Percentiles rank a stretch among this genome's conserved stretches.
Conservation (phyloP, 2,797 vertebrate species). For the Eleutherodactylus coqui region DNA sequence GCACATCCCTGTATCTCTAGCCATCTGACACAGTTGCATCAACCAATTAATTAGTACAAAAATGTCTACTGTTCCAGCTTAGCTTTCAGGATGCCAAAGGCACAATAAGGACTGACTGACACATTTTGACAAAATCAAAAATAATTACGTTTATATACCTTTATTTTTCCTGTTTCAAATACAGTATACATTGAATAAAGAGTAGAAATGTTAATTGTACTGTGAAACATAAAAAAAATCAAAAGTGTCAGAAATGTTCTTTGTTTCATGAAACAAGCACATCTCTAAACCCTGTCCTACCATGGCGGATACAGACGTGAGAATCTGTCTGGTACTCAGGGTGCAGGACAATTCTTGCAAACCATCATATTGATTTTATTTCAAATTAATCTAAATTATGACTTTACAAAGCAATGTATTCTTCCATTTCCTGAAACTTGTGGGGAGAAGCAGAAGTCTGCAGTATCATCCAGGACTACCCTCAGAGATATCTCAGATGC, state of each 20-base stretch:
- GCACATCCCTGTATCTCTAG: slow-evolving; percentile 2
- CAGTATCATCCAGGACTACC: not conserved
- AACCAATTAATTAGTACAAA: slow-evolving; percentile 47
- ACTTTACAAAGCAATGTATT: not conserved
- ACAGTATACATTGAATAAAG: not conserved
- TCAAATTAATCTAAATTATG: not conserved
- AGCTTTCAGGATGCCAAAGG: slow-evolving; percentile 43
- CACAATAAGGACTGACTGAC: slow-evolving; percentile 37
- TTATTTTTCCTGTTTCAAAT: not conserved
- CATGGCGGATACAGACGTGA: not conserved
- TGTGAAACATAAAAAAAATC: not conserved
- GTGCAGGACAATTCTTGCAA: not conserved
- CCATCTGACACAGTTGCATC: slow-evolving; percentile 42
- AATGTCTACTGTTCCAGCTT: slow-evolving; percentile 23
- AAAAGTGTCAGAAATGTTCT: not conserved
- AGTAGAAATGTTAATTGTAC: not conserved
- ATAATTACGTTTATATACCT: slow-evolving; percentile 15
- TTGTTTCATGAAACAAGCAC: not conserved
- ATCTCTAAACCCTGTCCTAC: not conserved
- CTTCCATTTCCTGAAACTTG: no score
- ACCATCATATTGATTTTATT: not conserved
- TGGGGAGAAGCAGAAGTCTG: no score
- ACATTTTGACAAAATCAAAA: slow-evolving; percentile 28
- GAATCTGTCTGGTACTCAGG: not conserved
- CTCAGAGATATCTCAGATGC: not conserved